These are phyloP conservation scores for Dipodomys merriami DNA, from an alignment of 2,113 vertebrate species.

Conservation along the genomic window DNA sequence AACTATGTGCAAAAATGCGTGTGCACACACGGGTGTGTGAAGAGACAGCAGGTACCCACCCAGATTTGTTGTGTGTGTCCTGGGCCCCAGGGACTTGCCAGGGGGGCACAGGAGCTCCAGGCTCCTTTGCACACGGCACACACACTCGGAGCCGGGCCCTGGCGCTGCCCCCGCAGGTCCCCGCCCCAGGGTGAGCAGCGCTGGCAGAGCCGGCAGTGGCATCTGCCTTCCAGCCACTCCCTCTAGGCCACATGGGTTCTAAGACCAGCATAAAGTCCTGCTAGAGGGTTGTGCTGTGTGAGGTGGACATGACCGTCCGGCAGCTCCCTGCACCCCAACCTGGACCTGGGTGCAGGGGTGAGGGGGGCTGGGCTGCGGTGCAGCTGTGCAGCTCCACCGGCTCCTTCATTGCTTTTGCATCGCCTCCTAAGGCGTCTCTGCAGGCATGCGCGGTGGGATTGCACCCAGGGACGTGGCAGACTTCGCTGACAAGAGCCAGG, in stretches of 20 bases:
- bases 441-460: not conserved
- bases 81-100: too few species aligned
- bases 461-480: too few species aligned
- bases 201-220: too few species aligned
- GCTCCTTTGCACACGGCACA: not conserved
- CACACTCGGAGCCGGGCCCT: not conserved
- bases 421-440: not conserved
- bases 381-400: not conserved
- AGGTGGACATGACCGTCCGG: not conserved
- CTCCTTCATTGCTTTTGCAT: not conserved
- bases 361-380: not conserved
- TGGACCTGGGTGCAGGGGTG: too few species aligned
- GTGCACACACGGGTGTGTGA: not conserved
- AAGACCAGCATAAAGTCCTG: slow-evolving; percentile 51
- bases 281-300: slow-evolving; percentile 61
- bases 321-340: slow-evolving; percentile 51
- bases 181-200: not conserved
- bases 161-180: not conserved
- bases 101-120: not conserved
- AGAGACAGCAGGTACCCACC: too few species aligned
- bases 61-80: not conserved
- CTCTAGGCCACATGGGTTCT: not conserved
- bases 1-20: not conserved
- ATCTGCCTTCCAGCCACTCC: not conserved
- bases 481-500: too few species aligned